These are phyloP conservation scores for Listronotus bonariensis DNA, from an alignment of 1,140 invertebrate genomes.

Conservation along the genomic window DNA sequence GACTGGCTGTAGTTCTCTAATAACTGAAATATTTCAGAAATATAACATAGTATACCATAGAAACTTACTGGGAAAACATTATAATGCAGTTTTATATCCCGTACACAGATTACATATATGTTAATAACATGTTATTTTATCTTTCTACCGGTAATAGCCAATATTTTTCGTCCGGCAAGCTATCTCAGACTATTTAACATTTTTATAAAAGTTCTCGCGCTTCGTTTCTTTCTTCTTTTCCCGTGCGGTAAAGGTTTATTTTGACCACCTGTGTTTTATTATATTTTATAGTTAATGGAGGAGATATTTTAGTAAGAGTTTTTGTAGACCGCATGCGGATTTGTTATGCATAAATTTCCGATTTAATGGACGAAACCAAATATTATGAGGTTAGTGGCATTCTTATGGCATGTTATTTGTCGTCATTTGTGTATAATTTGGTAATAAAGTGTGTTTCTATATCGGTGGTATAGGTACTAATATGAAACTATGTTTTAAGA, in stretches of 20 bases:
- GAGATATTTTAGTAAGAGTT: slow-evolving; percentile 4
- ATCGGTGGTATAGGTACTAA: background rate
- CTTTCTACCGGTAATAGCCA: background rate
- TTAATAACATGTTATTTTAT: slow-evolving; percentile 6
- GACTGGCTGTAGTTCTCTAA: background rate
- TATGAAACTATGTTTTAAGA: background rate
- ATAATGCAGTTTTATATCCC: no score
- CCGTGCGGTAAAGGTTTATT: background rate
- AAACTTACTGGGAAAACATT: no score
- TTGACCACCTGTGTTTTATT: slow-evolving; percentile 29
- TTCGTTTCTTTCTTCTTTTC: background rate
- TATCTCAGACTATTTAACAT: background rate
- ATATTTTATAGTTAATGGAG: slow-evolving; percentile 30
- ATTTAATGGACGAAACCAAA: slow-evolving; percentile 27
- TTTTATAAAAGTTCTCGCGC: background rate
- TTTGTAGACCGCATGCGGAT: slow-evolving; percentile 25
- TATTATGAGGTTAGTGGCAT: slow-evolving; percentile 23
- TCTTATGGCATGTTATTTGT: slow-evolving; percentile 23
- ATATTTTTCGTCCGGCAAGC: background rate
- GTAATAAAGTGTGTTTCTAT: slow-evolving; percentile 12
- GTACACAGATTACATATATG: background rate
- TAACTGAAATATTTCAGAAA: no score
- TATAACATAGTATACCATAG: no score
- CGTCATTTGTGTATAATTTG: slow-evolving; percentile 17
- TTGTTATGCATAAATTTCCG: slow-evolving; percentile 26